phyloP scores from a whole-genome alignment of 2,113 vertebrate genomes.

The Raphicerus campestris region DNA sequence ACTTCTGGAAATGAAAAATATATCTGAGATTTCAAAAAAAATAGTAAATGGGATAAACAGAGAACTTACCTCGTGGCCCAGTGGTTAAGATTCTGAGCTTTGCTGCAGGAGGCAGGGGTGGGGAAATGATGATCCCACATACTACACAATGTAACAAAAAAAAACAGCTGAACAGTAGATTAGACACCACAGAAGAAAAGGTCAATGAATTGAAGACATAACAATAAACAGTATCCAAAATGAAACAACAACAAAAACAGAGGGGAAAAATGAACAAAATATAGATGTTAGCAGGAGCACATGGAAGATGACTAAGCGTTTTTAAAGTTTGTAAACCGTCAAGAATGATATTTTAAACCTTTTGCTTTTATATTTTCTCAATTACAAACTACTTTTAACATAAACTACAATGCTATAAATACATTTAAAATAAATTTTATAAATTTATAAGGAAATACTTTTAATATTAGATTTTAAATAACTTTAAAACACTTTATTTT shows the following conservation, averaged over 20 bases:
- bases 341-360: not conserved
- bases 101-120: not conserved
- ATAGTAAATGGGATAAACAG: not conserved
- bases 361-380: not conserved
- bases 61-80: not conserved
- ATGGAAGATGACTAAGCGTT: not conserved
- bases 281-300: not conserved
- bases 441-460: not conserved
- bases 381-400: not conserved
- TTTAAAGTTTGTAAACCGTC: not conserved
- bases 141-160: not conserved
- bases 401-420: not conserved
- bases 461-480: not conserved
- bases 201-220: not conserved
- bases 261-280: not conserved
- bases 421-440: not conserved
- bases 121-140: not conserved
- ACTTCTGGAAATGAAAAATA: not conserved
- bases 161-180: not conserved
- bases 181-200: not conserved
- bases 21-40: not conserved
- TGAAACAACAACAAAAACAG: not conserved
- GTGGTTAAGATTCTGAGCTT: not conserved
- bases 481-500: not conserved
- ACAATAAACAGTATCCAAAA: not conserved